Evolutionary conservation across 2,113 vertebrate species (phyloP).

Genomic region (Otis tarda): DNA sequence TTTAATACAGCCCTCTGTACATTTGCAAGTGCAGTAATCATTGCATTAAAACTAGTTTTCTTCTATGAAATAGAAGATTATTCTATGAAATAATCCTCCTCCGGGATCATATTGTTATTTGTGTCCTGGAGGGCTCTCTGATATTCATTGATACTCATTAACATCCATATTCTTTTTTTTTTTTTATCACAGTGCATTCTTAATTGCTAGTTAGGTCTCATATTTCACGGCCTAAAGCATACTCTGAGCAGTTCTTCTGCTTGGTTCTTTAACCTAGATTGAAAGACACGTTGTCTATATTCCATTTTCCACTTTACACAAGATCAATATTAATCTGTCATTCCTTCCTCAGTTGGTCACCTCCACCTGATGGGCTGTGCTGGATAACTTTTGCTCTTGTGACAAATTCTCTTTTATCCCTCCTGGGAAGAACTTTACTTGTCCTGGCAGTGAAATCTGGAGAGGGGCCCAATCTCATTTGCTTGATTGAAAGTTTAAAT

Average conservation of each 20-base stretch:
- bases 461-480: conserved; percentile 28
- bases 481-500: conserved; percentile 35
- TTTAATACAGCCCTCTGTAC: not conserved
- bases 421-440: not conserved
- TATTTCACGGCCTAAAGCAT: not conserved
- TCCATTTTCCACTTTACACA: not conserved
- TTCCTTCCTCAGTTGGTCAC: not conserved
- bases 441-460: conserved; percentile 16
- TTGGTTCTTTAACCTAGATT: not conserved
- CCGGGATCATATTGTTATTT: not conserved
- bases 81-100: not conserved
- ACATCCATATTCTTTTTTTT: not conserved
- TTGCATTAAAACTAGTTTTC: not conserved
- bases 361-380: not conserved
- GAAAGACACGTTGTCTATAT: not conserved
- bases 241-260: not conserved
- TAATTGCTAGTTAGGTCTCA: not conserved
- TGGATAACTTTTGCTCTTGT: not conserved
- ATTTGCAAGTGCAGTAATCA: not conserved
- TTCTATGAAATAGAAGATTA: not conserved
- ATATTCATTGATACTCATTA: not conserved
- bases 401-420: not conserved
- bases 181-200: not conserved
- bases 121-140: not conserved
- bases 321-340: not conserved